Conservation (phyloP, 92 coral and sea anemone species). For the Epizoanthus rinbou region DNA sequence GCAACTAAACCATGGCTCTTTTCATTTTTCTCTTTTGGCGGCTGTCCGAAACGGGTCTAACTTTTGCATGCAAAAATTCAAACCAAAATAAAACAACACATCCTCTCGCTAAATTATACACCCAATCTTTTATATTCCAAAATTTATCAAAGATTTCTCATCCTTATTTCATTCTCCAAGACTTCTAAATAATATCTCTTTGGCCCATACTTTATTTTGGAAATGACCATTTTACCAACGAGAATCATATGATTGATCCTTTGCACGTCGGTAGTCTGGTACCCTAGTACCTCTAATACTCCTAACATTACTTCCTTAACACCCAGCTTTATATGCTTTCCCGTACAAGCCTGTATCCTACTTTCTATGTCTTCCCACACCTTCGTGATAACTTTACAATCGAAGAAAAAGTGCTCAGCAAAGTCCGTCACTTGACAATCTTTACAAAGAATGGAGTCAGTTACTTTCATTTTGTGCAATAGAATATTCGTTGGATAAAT, state of each 20-base stretch:
- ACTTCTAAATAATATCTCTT: neutral
- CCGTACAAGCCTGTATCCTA: constrained; percentile 11
- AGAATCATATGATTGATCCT: constrained; percentile 16
- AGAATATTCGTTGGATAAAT: no score
- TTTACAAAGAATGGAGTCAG: constrained; percentile 7
- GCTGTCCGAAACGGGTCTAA: no score
- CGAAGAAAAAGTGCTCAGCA: constrained; percentile 17
- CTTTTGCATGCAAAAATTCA: constrained; percentile 8
- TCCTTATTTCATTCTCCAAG: constrained; percentile 17
- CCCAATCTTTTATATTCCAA: constrained; percentile 16
- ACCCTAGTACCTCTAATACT: constrained; percentile 15
- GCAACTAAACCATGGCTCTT: constrained; percentile 18
- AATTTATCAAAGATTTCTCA: constrained; percentile 7
- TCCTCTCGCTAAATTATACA: constrained; percentile 17
- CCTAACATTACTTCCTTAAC: constrained; percentile 17
- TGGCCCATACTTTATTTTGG: constrained; percentile 14
- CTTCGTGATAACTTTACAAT: constrained; percentile 1
- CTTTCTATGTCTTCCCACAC: constrained; percentile 10
- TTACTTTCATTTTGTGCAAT: no score
- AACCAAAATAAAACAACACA: constrained; percentile 15
- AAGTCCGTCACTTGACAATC: constrained; percentile 13
- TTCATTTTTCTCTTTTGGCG: constrained; percentile 16
- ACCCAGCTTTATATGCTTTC: constrained; percentile 17
- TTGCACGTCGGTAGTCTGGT: constrained; percentile 6
- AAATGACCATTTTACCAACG: no score